Conservation (phyloP, 2,113 vertebrate genomes). For the Colossoma macropomum region DNA sequence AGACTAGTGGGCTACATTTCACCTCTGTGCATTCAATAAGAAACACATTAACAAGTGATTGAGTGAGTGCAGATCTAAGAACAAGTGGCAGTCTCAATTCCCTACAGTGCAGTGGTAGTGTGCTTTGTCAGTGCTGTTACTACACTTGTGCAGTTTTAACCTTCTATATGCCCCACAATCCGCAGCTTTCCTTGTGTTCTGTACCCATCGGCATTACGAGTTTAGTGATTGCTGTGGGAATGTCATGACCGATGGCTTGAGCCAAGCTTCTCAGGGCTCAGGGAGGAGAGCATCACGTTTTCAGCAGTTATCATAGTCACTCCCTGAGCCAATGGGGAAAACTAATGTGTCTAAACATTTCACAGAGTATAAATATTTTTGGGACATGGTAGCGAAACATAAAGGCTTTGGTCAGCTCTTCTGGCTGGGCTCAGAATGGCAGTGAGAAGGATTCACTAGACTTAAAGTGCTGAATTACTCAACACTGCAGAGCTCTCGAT, state of each 20-base stretch:
- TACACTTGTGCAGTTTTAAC: neutral
- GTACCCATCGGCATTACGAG: neutral
- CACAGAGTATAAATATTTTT: slow-evolving; percentile 22
- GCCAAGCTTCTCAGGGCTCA: slow-evolving; percentile 14
- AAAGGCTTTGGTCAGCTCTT: slow-evolving; percentile 6
- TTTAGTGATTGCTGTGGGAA: slow-evolving; percentile 39
- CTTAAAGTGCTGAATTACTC: slow-evolving; percentile 34
- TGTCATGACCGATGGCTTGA: slow-evolving; percentile 16
- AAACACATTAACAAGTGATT: neutral
- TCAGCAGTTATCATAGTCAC: slow-evolving; percentile 1
- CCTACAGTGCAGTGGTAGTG: slow-evolving; percentile 29
- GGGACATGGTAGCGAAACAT: slow-evolving; percentile 2
- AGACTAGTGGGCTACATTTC: neutral
- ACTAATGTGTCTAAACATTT: slow-evolving; percentile 22
- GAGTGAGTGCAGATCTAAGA: slow-evolving; percentile 18
- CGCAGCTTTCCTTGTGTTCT: neutral
- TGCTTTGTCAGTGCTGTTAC: slow-evolving; percentile 5
- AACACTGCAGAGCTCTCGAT: slow-evolving; percentile 44
- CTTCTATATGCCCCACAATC: neutral
- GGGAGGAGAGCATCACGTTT: slow-evolving; percentile 33
- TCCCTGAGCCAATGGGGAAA: slow-evolving; percentile 14
- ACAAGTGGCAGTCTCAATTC: slow-evolving; percentile 21
- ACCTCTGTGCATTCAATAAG: slow-evolving; percentile 29
- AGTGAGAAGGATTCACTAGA: slow-evolving; percentile 51
- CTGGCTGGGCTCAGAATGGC: slow-evolving; percentile 22